These are phyloP conservation scores for Heteronetta atricapilla DNA, from an alignment of 2,113 vertebrate species.

Conservation along the genomic window DNA sequence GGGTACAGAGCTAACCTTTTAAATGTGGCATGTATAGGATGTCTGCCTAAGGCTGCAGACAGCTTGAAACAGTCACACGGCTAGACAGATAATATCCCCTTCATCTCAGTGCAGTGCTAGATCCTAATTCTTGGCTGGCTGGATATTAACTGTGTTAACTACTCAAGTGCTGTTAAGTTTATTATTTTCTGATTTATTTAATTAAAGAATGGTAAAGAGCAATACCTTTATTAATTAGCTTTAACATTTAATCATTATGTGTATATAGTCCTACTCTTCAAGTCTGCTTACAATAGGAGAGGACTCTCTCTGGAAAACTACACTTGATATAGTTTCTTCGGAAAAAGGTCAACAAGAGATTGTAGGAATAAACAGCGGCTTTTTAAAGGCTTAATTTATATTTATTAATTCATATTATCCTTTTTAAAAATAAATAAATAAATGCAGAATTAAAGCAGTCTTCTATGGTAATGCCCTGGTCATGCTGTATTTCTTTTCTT, in stretches of 20 bases:
- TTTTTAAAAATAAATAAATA: neutral
- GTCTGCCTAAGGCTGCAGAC: constrained; percentile 23
- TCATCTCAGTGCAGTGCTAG: neutral
- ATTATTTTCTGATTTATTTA: neutral
- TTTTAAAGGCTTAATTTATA: neutral
- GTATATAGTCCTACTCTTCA: neutral
- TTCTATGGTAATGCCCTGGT: neutral
- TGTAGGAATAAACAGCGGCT: neutral
- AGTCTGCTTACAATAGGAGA: neutral
- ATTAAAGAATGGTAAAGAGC: neutral
- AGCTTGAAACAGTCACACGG: neutral
- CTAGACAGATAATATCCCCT: neutral
- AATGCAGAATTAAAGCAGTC: neutral
- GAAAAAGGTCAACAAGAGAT: neutral
- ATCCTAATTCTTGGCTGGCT: neutral
- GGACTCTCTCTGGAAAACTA: neutral
- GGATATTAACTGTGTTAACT: neutral
- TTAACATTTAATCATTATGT: neutral
- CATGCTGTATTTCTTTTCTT: neutral
- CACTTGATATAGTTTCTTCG: neutral
- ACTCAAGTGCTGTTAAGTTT: neutral
- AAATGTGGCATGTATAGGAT: neutral
- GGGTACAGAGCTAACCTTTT: constrained; percentile 46
- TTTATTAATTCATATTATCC: neutral
- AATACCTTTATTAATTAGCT: neutral